Base-by-base conservation (phyloP, 2,888 invertebrate genomes). In the Sarcophaga variegata region DNA sequence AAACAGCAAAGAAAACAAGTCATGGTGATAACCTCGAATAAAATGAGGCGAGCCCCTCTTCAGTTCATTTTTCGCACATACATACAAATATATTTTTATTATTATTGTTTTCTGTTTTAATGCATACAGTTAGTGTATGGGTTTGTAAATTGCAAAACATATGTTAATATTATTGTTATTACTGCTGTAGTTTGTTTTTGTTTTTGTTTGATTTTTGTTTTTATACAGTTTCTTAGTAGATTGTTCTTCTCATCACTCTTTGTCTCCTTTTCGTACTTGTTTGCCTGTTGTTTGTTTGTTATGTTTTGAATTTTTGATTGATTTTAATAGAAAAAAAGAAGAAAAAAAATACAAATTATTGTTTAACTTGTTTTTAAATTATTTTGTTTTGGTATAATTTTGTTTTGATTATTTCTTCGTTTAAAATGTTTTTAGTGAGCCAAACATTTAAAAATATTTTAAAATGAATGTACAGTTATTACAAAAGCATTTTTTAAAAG, bases 11-110 rank as follows among this genome's bases (percentile, higher is more conserved):
- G 37, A 37, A 37, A 12, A 14, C 81, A 63, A 81, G 20, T 49
- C 59, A 72, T 75, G 49, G 22, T 63, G 83, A 81, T 86, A 86
- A 83, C 86, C 81, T 81, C 83, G 75, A 75, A 78, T 75, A 70
- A 81, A 78, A 66, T 70, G 66, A 78, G 83, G 37, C 86, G 86
- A 86, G 86, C 86, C 83, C 86, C 86, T 77, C 77, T 83, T 77
- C 59, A 64, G 60, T 64, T 85, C 63, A 85, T 60, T 70, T 76
- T 78, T 47, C 20, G 14, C 20, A 45, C 47, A 64, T 47, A 20
- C 45, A 75, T 3, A 71, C 11, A 47, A 10, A 62, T 17, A 70
- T 22, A 69, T 14, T 66, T 22, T 25, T 17, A 5, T 20, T 14
- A 17, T 64, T 67, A 20, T 67, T 45, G 45, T 67, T 66, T 64